These are phyloP conservation scores for Rhodeus uyekii DNA, from an alignment of 2,797 vertebrate species.

Conservation along the genomic window DNA sequence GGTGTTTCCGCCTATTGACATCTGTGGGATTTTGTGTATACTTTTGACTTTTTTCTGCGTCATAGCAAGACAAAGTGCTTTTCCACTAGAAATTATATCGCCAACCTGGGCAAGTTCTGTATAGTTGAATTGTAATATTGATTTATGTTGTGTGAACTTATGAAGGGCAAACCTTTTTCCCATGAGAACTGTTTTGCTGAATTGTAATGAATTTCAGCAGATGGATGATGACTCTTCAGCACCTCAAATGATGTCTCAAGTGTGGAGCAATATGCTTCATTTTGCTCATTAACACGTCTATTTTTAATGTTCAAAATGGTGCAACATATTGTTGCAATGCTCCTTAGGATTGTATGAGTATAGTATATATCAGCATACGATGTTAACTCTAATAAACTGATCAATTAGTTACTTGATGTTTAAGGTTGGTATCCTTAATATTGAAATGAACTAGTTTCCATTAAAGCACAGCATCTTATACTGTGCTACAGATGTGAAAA, in stretches of 20 bases:
- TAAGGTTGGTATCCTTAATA: not conserved
- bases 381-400: not conserved
- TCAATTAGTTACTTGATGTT: not conserved
- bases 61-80: not conserved
- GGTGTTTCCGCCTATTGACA: not conserved
- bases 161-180: not conserved
- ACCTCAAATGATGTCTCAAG: constrained; percentile 39
- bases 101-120: not conserved
- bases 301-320: constrained; percentile 30
- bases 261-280: constrained; percentile 25
- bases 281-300: constrained; percentile 57
- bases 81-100: not conserved
- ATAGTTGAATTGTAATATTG: not conserved
- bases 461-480: too few species aligned
- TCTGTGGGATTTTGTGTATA: constrained; percentile 26
- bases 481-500: too few species aligned
- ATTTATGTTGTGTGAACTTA: not conserved
- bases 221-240: constrained; percentile 24
- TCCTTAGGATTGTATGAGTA: not conserved
- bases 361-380: not conserved
- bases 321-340: constrained; percentile 41
- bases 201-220: constrained; percentile 17
- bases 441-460: too few species aligned
- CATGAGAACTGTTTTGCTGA: not conserved
- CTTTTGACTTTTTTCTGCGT: not conserved